Evolutionary conservation across 2,888 invertebrate genomes (phyloP).

Genomic region (Sinodicranocentrus sp.): DNA sequence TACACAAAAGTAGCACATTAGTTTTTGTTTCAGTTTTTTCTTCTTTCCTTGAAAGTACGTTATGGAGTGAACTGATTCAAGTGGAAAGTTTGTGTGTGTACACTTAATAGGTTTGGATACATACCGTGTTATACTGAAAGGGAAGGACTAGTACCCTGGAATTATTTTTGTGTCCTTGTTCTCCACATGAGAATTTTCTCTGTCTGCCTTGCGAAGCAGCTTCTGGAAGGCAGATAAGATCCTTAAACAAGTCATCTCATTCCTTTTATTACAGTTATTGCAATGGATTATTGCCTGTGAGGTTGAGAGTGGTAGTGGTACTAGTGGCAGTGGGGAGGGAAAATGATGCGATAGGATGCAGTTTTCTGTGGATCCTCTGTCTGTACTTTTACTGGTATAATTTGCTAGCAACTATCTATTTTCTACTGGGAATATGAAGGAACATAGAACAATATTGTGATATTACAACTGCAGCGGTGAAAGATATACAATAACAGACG

Average conservation of each 20-base stretch:
- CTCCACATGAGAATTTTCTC: background rate
- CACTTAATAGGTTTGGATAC: too few relatives aligned
- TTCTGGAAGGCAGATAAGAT: too few relatives aligned
- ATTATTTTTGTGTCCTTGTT: conserved; percentile 5
- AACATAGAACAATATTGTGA: background rate
- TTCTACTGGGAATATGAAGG: conserved; percentile 12
- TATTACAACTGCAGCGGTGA: background rate
- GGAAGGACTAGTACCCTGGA: too few relatives aligned
- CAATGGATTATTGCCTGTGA: conserved; percentile 19
- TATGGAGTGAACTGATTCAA: too few relatives aligned
- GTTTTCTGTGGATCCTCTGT: background rate
- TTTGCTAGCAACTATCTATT: background rate
- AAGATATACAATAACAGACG: background rate
- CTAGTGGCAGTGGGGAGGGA: too few relatives aligned
- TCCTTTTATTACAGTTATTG: conserved; percentile 28
- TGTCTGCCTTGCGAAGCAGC: background rate
- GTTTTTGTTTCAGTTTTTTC: conserved; percentile 4
- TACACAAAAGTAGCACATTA: too few relatives aligned
- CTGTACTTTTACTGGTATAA: background rate
- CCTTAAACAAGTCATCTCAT: conserved; percentile 33
- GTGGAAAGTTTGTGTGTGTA: background rate
- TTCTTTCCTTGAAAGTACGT: too few relatives aligned
- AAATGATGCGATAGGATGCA: background rate
- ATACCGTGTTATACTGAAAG: too few relatives aligned
- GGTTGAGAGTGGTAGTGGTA: background rate